A percentile compares a stretch with the other conserved stretches of the same genome.
Evolutionary conservation across 2,797 vertebrate species (phyloP).

Genomic region (Mus caroli): DNA sequence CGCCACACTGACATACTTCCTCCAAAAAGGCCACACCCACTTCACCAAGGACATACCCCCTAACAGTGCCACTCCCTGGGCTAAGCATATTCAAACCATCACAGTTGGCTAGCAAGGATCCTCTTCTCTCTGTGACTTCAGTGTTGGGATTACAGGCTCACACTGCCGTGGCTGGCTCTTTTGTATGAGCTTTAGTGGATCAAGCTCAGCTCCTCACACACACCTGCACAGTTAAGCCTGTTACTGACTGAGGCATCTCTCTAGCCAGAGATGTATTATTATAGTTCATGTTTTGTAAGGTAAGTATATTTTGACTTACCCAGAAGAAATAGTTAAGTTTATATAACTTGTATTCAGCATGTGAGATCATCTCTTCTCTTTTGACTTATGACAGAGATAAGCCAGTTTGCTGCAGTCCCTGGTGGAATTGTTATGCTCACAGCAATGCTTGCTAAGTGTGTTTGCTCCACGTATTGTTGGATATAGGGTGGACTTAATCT

Average conservation of each 20-base stretch:
- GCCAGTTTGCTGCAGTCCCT: not conserved
- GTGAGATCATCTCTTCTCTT: constrained; percentile 17
- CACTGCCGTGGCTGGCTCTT: not conserved
- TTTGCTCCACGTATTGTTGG: constrained; percentile 28
- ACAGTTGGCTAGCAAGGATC: not conserved
- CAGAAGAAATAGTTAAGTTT: not conserved
- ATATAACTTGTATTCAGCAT: not conserved
- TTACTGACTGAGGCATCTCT: not conserved
- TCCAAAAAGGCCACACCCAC: not conserved
- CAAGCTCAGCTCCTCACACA: not conserved
- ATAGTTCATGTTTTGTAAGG: not conserved
- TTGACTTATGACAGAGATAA: not conserved
- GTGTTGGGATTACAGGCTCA: not conserved
- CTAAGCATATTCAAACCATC: not conserved
- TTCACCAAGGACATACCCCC: not conserved
- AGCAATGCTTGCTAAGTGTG: not conserved
- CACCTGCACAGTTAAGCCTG: not conserved
- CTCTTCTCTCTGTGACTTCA: not conserved
- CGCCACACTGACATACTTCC: not conserved
- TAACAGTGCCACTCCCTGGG: not conserved
- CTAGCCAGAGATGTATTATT: not conserved
- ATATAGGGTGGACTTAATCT: constrained; percentile 34
- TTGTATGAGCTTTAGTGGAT: not conserved
- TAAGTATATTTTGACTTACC: constrained; percentile 22
- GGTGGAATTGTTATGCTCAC: not conserved